Evolutionary conservation across 2,888 invertebrate species (phyloP).

Genomic region (Diarsia rubi): DNA sequence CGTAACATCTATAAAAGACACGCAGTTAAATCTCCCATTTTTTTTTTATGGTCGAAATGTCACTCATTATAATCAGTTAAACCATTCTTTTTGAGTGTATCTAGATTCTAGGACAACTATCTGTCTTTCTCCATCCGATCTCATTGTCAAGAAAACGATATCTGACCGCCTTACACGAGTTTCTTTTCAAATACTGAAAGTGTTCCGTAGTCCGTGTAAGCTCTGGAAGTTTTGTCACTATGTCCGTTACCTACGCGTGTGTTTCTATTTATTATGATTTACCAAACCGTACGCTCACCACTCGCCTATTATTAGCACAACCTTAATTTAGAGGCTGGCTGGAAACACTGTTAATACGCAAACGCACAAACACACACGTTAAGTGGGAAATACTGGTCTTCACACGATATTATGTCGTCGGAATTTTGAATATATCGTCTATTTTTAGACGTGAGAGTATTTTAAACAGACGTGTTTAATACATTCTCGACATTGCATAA

Average conservation of each 20-base stretch:
- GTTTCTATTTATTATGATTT: conserved; percentile 82
- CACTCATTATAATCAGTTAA: not conserved
- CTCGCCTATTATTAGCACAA: conserved; percentile 78
- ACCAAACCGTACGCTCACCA: conserved; percentile 75
- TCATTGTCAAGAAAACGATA: not conserved
- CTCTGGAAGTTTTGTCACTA: conserved; percentile 52
- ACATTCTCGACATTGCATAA: conserved; percentile 54
- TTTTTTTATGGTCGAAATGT: not conserved
- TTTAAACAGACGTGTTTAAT: conserved; percentile 57
- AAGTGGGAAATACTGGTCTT: conserved; percentile 62
- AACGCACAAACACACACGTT: conserved; percentile 62
- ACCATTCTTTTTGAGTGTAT: not conserved
- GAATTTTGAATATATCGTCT: conserved; percentile 52
- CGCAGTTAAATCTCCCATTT: not conserved
- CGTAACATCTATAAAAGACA: not conserved
- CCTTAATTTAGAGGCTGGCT: conserved; percentile 80
- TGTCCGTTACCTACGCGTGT: conserved; percentile 70
- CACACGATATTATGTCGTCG: conserved; percentile 56
- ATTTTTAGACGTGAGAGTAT: conserved; percentile 56
- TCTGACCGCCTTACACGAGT: not conserved
- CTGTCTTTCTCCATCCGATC: not conserved
- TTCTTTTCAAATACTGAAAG: not conserved
- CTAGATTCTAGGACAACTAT: not conserved
- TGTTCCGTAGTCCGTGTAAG: conserved; percentile 5
- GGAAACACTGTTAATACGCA: conserved; percentile 67